Evolutionary conservation across 2,797 vertebrate species (phyloP).

Genomic region (Epinephelus malabaricus): DNA sequence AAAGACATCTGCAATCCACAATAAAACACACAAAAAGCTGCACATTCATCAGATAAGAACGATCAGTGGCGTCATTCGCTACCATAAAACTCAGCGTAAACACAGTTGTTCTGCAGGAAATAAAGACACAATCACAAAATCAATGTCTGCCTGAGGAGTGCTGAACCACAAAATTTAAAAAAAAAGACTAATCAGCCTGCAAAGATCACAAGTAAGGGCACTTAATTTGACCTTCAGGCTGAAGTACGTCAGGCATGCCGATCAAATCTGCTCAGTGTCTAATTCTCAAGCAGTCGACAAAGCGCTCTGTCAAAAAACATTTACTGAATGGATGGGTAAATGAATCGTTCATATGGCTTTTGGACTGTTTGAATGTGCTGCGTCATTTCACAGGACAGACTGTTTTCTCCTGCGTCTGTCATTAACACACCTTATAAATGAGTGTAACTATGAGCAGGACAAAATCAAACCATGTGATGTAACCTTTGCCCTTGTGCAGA

Average conservation of each 20-base stretch:
- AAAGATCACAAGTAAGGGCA: slow-evolving; percentile 34
- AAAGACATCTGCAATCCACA: slow-evolving; percentile 19
- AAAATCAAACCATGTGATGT: slow-evolving; percentile 14
- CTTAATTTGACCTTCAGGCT: slow-evolving; percentile 47
- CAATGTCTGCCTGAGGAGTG: slow-evolving; percentile 60
- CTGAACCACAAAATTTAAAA: slow-evolving; percentile 17
- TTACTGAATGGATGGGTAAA: background rate
- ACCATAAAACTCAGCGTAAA: slow-evolving; percentile 56
- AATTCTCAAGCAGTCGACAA: slow-evolving; percentile 17
- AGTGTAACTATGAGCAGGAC: background rate
- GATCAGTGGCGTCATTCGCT: slow-evolving; percentile 26
- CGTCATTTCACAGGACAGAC: background rate
- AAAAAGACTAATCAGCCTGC: slow-evolving; percentile 20
- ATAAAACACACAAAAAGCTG: slow-evolving; percentile 45
- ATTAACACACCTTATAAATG: slow-evolving; percentile 8
- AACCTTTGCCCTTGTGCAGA: slow-evolving; percentile 26
- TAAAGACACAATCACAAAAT: slow-evolving; percentile 30
- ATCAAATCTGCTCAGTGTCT: slow-evolving; percentile 12
- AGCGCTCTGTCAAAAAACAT: background rate
- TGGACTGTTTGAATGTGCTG: slow-evolving; percentile 14
- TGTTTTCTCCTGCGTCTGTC: background rate
- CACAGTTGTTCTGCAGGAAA: slow-evolving; percentile 44
- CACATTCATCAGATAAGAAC: slow-evolving; percentile 39
- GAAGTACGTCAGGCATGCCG: background rate
- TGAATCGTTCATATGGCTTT: slow-evolving; percentile 51